A percentile compares a stretch with the other conserved stretches of the same genome.
Conservation (phyloP, 2,113 vertebrate genomes). For the Camarhynchus parvulus region DNA sequence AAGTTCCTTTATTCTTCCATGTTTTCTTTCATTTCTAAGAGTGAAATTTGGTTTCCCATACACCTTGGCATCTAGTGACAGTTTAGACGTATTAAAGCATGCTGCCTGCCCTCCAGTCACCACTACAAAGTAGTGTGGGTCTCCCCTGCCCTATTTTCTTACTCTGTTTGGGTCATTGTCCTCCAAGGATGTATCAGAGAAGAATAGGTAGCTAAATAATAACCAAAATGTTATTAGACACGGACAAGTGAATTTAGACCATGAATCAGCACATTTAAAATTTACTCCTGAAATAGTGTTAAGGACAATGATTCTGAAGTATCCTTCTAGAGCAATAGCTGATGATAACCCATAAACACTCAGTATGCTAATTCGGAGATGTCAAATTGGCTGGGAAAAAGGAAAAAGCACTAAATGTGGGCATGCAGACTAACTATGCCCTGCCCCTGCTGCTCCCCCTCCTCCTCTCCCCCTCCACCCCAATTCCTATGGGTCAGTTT, state of each 20-base stretch:
- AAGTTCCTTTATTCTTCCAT: background rate
- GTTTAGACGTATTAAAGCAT: background rate
- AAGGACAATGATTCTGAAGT: background rate
- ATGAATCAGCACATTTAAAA: background rate
- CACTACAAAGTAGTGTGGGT: background rate
- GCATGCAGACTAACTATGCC: background rate
- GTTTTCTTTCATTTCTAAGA: background rate
- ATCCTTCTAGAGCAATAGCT: background rate
- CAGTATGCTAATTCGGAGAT: background rate
- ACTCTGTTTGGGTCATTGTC: background rate
- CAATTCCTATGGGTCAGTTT: background rate
- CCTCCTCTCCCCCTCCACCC: fast-evolving
- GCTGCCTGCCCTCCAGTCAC: background rate
- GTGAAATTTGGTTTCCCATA: background rate
- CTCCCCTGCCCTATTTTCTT: background rate
- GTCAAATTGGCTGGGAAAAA: background rate
- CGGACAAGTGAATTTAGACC: background rate
- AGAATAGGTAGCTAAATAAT: background rate
- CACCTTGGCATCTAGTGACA: background rate
- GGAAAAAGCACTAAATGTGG: background rate
- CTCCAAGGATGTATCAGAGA: background rate
- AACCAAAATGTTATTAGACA: background rate
- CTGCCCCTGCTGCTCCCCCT: fast-evolving
- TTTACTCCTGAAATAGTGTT: background rate
- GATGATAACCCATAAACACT: background rate